phyloP scores from a whole-genome alignment of 1,140 invertebrate species.

The Habropoda laboriosa region DNA sequence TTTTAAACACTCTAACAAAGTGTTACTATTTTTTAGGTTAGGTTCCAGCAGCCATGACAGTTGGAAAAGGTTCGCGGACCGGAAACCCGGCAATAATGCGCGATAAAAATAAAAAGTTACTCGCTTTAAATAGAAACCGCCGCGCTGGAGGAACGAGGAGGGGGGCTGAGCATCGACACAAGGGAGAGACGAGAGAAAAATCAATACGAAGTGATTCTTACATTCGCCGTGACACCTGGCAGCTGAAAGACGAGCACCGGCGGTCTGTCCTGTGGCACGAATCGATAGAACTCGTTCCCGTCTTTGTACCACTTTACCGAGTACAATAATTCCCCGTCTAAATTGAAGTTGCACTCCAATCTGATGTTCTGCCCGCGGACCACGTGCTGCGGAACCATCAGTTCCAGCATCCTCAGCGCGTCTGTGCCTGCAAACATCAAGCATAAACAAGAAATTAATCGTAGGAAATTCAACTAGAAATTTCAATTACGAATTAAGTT shows the following conservation, averaged over 20 bases:
- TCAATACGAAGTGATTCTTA: slow-evolving; percentile 78
- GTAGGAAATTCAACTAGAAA: not conserved
- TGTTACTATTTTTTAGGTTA: too few species aligned
- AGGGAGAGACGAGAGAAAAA: slow-evolving; percentile 23
- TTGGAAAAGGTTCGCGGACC: not conserved
- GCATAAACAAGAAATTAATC: not conserved
- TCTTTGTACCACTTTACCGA: slow-evolving; percentile 92
- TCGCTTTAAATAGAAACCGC: slow-evolving; percentile 52
- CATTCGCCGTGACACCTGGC: slow-evolving; percentile 85
- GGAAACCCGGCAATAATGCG: not conserved
- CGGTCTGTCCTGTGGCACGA: slow-evolving; percentile 86
- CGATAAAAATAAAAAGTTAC: slow-evolving; percentile 31
- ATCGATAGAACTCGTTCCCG: slow-evolving; percentile 90
- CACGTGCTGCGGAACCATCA: slow-evolving; percentile 86
- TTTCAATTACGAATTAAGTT: not conserved
- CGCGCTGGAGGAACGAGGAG: too few species aligned
- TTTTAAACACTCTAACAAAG: too few species aligned
- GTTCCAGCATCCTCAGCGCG: slow-evolving; percentile 84
- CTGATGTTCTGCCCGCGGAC: slow-evolving; percentile 84
- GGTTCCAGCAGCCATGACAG: too few species aligned
- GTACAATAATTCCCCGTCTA: slow-evolving; percentile 87
- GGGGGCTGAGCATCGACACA: not conserved
- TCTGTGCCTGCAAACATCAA: slow-evolving; percentile 62
- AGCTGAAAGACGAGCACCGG: slow-evolving; percentile 84
- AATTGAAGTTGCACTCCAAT: slow-evolving; percentile 85